A percentile compares a stretch with the other conserved stretches of the same genome.
Conservation (phyloP, 2,113 vertebrate genomes). For the Onychostoma macrolepis region DNA sequence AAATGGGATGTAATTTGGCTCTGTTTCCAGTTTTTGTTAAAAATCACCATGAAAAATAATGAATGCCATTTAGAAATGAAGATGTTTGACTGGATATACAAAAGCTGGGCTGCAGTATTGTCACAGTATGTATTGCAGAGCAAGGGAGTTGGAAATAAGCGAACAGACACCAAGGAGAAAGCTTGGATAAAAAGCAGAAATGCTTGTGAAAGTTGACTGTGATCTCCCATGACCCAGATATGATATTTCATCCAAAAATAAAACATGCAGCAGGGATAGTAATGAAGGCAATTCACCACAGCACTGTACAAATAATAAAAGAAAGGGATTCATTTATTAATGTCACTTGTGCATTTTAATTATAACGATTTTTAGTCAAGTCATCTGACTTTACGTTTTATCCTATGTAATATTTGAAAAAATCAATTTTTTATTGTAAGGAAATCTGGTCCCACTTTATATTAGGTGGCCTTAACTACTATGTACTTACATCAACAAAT, state of each 20-base stretch:
- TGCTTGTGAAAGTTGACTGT: constrained; percentile 68
- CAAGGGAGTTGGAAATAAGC: constrained; percentile 66
- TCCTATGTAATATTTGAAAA: too few relatives aligned
- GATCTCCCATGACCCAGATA: constrained; percentile 69
- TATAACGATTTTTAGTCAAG: not conserved
- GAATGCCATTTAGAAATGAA: constrained; percentile 70
- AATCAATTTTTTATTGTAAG: too few relatives aligned
- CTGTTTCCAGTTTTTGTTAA: constrained; percentile 60
- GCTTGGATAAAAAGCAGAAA: constrained; percentile 71
- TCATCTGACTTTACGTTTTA: not conserved
- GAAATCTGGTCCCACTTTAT: too few relatives aligned
- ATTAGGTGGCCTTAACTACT: too few relatives aligned
- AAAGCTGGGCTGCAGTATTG: constrained; percentile 73
- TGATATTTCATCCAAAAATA: constrained; percentile 79
- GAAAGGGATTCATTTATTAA: not conserved
- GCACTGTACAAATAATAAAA: constrained; percentile 51
- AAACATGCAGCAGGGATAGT: constrained; percentile 76
- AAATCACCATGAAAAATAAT: constrained; percentile 77
- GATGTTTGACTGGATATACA: constrained; percentile 73
- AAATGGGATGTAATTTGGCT: constrained; percentile 70
- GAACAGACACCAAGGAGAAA: constrained; percentile 68
- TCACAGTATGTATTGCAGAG: constrained; percentile 70
- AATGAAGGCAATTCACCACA: constrained; percentile 77
- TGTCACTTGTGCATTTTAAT: not conserved
- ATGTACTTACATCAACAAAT: too few relatives aligned